A percentile compares a stretch with the other conserved stretches of the same genome.
Evolutionary conservation across 2,113 vertebrate genomes (phyloP).

Genomic region (Pelobates fuscus): DNA sequence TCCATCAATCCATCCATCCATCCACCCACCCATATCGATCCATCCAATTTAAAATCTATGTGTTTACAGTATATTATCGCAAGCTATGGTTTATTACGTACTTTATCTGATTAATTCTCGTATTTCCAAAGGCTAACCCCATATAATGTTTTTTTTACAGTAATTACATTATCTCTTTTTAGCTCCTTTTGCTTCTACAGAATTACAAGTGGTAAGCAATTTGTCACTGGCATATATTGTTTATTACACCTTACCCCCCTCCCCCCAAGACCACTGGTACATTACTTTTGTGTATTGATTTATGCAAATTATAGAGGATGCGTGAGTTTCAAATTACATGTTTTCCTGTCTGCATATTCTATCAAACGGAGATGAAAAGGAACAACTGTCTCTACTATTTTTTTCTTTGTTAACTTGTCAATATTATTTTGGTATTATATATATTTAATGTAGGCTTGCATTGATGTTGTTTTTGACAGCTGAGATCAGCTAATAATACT

Average conservation of each 20-base stretch:
- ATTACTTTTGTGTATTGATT: constrained; percentile 46
- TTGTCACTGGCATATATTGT: constrained; percentile 31
- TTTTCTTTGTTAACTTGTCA: not conserved
- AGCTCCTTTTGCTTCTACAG: constrained; percentile 1
- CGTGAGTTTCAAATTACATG: constrained; percentile 38
- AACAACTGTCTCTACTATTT: not conserved
- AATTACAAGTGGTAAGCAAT: constrained; percentile 41
- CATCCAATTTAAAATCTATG: too few species aligned
- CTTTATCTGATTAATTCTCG: constrained; percentile 4
- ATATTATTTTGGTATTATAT: too few species aligned
- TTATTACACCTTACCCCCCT: constrained; percentile 3
- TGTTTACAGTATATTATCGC: not conserved
- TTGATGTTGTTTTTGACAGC: too few species aligned
- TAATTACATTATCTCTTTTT: constrained; percentile 41
- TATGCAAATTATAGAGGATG: constrained; percentile 41
- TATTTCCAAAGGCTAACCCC: constrained; percentile 4
- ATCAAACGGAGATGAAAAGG: not conserved
- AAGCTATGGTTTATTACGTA: not conserved
- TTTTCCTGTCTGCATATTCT: constrained; percentile 21
- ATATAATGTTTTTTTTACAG: constrained; percentile 20
- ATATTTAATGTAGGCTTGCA: too few species aligned
- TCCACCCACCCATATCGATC: too few species aligned
- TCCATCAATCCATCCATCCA: too few species aligned
- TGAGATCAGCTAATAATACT: too few species aligned
- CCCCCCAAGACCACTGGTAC: constrained; percentile 9